Conservation (phyloP, 37 sponge, comb jelly and placozoan species). For the Theonella swinhoei region DNA sequence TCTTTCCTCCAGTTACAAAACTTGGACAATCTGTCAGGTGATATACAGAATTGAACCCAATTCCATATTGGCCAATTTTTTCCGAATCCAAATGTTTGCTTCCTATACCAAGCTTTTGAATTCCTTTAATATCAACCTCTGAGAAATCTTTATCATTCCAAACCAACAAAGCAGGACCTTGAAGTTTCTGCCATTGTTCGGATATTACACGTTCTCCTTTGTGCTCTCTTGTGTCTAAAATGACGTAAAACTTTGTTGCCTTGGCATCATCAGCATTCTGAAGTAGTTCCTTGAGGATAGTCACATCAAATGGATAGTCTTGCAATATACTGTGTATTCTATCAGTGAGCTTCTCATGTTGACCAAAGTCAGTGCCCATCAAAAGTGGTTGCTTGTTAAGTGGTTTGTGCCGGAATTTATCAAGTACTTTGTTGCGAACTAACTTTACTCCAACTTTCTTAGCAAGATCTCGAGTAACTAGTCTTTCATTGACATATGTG, state of each 20-base stretch:
- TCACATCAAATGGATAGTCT: constrained; percentile 7
- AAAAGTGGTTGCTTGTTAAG: too few species aligned
- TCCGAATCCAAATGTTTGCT: constrained; percentile 31
- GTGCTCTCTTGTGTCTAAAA: constrained; percentile 30
- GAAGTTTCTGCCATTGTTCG: constrained; percentile 29
- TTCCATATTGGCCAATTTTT: constrained; percentile 64
- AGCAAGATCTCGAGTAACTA: constrained; percentile 23
- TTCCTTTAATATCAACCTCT: constrained; percentile 62
- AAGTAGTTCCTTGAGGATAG: constrained; percentile 6
- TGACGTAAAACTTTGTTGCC: constrained; percentile 44
- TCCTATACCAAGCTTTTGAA: constrained; percentile 55
- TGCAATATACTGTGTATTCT: constrained; percentile 26
- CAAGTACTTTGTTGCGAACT: constrained; percentile 33
- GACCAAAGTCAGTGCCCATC: constrained; percentile 34
- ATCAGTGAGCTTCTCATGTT: constrained; percentile 36
- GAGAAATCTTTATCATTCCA: constrained; percentile 61
- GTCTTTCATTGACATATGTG: not conserved
- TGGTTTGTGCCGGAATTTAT: not conserved
- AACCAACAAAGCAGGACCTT: constrained; percentile 55
- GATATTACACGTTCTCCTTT: not conserved
- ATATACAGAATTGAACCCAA: constrained; percentile 78
- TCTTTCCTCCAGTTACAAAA: constrained; percentile 64
- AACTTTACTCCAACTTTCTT: constrained; percentile 23
- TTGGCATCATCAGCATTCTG: constrained; percentile 76
- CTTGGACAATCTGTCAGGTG: constrained; percentile 80